Evolutionary conservation across 2,113 vertebrate genomes (phyloP).

Genomic region (Caretta caretta): DNA sequence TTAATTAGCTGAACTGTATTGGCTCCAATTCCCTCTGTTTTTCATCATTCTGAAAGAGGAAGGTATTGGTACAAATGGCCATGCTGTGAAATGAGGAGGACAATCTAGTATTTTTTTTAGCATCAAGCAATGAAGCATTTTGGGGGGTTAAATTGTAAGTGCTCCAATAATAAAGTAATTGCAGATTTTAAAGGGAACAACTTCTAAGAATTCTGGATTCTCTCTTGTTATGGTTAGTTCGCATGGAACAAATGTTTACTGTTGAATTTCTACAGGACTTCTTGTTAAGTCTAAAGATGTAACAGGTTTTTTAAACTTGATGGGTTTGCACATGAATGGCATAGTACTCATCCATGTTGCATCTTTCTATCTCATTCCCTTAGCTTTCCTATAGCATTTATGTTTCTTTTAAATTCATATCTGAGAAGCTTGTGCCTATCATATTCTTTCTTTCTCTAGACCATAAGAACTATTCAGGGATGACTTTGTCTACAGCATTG

Average conservation of each 20-base stretch:
- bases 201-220: background rate
- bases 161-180: background rate
- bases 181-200: background rate
- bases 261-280: background rate
- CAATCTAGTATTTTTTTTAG: background rate
- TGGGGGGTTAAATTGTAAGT: background rate
- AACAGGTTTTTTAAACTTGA: background rate
- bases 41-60: background rate
- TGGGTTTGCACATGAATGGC: background rate
- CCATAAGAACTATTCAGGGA: background rate
- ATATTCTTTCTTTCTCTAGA: background rate
- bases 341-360: background rate
- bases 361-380: background rate
- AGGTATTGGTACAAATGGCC: background rate
- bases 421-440: background rate
- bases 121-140: background rate
- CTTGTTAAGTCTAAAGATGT: background rate
- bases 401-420: background rate
- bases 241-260: background rate
- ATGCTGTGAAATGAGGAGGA: background rate
- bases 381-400: background rate
- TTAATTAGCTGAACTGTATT: background rate
- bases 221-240: background rate
- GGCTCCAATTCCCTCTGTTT: background rate
- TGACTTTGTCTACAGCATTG: rapidly evolving